These are phyloP conservation scores for Latrodectus geometricus DNA, from an alignment of 1,140 invertebrate species.

Conservation along the genomic window DNA sequence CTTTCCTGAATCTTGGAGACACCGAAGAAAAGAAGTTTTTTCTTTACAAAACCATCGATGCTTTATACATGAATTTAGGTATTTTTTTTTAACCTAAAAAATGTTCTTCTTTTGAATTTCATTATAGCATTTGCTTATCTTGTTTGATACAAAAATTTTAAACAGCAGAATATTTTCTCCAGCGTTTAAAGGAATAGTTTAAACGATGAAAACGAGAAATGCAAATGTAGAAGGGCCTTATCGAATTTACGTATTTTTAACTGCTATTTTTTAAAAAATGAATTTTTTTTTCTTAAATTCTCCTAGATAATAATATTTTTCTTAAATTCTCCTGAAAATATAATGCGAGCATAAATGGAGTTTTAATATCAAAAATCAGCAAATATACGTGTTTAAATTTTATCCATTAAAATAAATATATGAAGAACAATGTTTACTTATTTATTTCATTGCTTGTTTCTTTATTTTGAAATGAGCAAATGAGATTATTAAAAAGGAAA, in stretches of 20 bases:
- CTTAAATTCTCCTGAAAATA: no score
- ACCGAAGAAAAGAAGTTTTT: not conserved
- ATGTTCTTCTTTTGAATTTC: constrained; percentile 36
- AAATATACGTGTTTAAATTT: no score
- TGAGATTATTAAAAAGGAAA: no score
- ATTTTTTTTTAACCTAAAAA: constrained; percentile 3
- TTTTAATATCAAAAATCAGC: no score
- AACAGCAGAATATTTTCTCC: not conserved
- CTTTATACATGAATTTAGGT: constrained; percentile 37
- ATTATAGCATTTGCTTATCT: constrained; percentile 8
- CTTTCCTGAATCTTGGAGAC: not conserved
- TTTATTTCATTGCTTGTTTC: no score
- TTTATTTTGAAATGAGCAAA: no score
- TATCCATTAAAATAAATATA: no score
- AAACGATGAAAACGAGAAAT: constrained; percentile 9
- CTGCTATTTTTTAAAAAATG: not conserved
- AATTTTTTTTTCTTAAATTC: no score
- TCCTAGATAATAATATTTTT: no score
- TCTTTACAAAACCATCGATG: constrained; percentile 1
- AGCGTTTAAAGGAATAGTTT: not conserved
- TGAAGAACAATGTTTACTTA: no score
- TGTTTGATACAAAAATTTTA: not conserved
- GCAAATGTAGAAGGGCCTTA: not conserved
- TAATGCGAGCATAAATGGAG: no score
- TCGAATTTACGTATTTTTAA: not conserved